phyloP scores from a whole-genome alignment of 30 jellyfish, hydroid and myxozoan genomes.

The Sanderia malayensis region DNA sequence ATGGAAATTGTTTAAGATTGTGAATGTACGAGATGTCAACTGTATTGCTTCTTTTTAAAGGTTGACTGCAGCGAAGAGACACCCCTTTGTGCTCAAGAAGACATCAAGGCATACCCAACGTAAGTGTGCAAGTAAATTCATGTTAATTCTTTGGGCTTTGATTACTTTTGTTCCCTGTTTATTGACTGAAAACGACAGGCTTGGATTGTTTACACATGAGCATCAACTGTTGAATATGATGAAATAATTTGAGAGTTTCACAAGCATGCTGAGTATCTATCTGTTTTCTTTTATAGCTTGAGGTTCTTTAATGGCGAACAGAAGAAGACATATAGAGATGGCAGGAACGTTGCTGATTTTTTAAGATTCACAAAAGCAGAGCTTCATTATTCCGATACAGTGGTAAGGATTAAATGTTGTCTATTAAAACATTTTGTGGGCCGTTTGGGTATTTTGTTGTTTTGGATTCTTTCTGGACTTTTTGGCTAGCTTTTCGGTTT shows the following conservation, averaged over 20 bases:
- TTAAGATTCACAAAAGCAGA: slow-evolving; percentile 27
- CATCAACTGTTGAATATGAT: neutral
- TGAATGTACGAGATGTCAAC: too few relatives aligned
- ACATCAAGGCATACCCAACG: slow-evolving; percentile 94
- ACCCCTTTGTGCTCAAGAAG: slow-evolving; percentile 80
- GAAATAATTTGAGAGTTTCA: too few relatives aligned
- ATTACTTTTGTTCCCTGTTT: neutral
- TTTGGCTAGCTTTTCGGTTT: too few relatives aligned
- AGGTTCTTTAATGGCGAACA: slow-evolving; percentile 44
- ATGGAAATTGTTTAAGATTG: too few relatives aligned
- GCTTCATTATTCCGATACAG: neutral
- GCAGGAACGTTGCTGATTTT: slow-evolving; percentile 58
- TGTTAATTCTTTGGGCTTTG: too few relatives aligned
- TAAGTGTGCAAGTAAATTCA: too few relatives aligned
- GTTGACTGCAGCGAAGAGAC: slow-evolving; percentile 77
- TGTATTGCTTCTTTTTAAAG: too few relatives aligned
- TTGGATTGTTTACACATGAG: neutral
- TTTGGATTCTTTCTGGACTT: neutral
- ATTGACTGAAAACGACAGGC: neutral
- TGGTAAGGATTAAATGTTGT: too few relatives aligned
- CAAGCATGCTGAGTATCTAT: neutral
- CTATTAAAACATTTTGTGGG: neutral
- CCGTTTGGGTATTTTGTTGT: neutral
- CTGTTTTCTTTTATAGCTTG: slow-evolving; percentile 12
- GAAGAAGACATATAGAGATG: slow-evolving; percentile 62